Percentiles rank a stretch among this genome's conserved stretches.
phyloP scores from a whole-genome alignment of 2,888 invertebrate genomes.

The Spodoptera picta region DNA sequence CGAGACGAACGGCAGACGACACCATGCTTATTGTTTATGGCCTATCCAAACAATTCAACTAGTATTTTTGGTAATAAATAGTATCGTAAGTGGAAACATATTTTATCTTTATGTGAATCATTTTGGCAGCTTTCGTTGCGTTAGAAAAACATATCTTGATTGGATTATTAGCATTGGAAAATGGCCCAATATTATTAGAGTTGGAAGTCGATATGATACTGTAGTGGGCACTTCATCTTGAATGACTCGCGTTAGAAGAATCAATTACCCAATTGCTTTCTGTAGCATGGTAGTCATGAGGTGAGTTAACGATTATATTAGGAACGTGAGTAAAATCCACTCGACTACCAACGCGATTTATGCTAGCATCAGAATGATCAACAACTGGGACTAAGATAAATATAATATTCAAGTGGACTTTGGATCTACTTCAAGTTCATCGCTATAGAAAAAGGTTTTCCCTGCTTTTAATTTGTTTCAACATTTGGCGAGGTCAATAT shows the following conservation, averaged over 20 bases:
- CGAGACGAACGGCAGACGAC: slow-evolving; percentile 39
- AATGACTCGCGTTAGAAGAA: slow-evolving; percentile 35
- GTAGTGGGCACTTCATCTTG: slow-evolving; percentile 15
- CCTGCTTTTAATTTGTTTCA: slow-evolving; percentile 27
- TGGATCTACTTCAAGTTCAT: not conserved
- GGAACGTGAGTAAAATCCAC: slow-evolving; percentile 28
- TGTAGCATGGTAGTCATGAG: slow-evolving; percentile 25
- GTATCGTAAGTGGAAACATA: slow-evolving; percentile 11
- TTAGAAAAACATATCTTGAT: slow-evolving; percentile 8
- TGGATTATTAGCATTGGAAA: slow-evolving; percentile 19
- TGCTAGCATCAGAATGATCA: slow-evolving; percentile 6
- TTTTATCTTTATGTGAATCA: slow-evolving; percentile 24
- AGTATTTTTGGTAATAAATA: slow-evolving; percentile 18
- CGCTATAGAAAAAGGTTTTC: slow-evolving; percentile 25
- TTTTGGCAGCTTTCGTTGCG: slow-evolving; percentile 27
- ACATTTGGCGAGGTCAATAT: slow-evolving; percentile 25
- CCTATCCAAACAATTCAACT: slow-evolving; percentile 18
- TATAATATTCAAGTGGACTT: slow-evolving; percentile 8
- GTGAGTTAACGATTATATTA: slow-evolving; percentile 44
- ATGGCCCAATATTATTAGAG: not conserved
- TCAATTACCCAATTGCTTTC: slow-evolving; percentile 45
- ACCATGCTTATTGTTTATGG: slow-evolving; percentile 11
- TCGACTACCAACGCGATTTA: slow-evolving; percentile 11
- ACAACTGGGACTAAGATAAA: not conserved
- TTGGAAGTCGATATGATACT: slow-evolving; percentile 10